Conservation (phyloP, 2,888 invertebrate species). For the Drosophila subquinaria region DNA sequence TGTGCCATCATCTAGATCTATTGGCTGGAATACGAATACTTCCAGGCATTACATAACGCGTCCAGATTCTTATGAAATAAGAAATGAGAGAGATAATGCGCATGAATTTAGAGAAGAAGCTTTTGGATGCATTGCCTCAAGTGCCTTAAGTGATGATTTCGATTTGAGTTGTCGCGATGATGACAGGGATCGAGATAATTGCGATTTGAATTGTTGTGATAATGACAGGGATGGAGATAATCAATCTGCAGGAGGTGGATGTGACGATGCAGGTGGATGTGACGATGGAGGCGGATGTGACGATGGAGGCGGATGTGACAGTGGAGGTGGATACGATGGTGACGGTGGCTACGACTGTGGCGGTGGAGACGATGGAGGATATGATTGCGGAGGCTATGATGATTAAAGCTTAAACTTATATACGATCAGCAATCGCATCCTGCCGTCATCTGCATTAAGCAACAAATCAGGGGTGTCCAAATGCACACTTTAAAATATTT, state of each 20-base stretch:
- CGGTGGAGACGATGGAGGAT: not conserved
- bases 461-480: too few species aligned
- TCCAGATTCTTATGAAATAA: not conserved
- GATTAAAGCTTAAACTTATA: not conserved
- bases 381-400: not conserved
- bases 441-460: too few species aligned
- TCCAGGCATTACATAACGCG: not conserved
- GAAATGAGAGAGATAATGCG: not conserved
- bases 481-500: too few species aligned
- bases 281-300: not conserved
- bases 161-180: not conserved
- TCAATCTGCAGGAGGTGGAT: not conserved
- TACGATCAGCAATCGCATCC: too few species aligned
- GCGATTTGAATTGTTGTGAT: not conserved
- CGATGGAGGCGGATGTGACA: not conserved
- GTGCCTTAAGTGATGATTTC: not conserved
- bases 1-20: not conserved
- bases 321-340: not conserved
- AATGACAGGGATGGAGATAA: not conserved
- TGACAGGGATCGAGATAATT: too few species aligned
- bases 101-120: not conserved
- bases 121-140: not conserved
- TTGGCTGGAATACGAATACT: not conserved
- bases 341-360: not conserved
- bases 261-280: not conserved